These are phyloP conservation scores for Operophtera brumata DNA, from an alignment of 2,888 invertebrate genomes.

Conservation along the genomic window DNA sequence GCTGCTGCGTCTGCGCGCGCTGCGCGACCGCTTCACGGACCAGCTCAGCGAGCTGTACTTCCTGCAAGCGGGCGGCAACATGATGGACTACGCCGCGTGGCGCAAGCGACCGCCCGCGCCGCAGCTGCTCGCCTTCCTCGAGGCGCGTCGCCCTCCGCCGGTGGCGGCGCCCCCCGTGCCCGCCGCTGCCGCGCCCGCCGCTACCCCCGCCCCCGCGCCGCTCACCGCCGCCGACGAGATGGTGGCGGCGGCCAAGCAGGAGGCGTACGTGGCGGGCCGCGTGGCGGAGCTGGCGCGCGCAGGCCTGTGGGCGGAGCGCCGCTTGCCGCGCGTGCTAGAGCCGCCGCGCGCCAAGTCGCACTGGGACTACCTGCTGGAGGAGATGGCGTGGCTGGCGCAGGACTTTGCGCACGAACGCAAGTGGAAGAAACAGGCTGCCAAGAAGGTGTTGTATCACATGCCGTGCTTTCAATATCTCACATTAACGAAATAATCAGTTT, in stretches of 20 bases:
- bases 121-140: conserved; percentile 87
- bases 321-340: conserved; percentile 95
- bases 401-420: conserved; percentile 99
- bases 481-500: too few species aligned
- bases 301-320: conserved; percentile 96
- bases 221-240: conserved; percentile 61
- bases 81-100: conserved; percentile 93
- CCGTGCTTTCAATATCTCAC: neutral
- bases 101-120: conserved; percentile 89
- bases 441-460: conserved; percentile 80
- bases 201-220: conserved; percentile 21
- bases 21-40: conserved; percentile 86
- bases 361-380: conserved; percentile 99
- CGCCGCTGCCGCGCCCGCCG: conserved; percentile 83
- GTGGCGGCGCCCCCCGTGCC: conserved; percentile 72
- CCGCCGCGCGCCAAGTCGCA: conserved; percentile 95
- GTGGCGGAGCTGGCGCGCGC: conserved; percentile 95
- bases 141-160: conserved; percentile 84
- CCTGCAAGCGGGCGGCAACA: conserved; percentile 91
- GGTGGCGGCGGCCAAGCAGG: conserved; percentile 80
- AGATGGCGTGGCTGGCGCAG: conserved; percentile 98
- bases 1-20: conserved; percentile 83
- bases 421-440: conserved; percentile 98
- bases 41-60: conserved; percentile 92
- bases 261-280: conserved; percentile 96